These are phyloP conservation scores for Ophiothrix spiculata DNA, from an alignment of 35 echinoderm and acorn worm genomes.

Conservation along the genomic window DNA sequence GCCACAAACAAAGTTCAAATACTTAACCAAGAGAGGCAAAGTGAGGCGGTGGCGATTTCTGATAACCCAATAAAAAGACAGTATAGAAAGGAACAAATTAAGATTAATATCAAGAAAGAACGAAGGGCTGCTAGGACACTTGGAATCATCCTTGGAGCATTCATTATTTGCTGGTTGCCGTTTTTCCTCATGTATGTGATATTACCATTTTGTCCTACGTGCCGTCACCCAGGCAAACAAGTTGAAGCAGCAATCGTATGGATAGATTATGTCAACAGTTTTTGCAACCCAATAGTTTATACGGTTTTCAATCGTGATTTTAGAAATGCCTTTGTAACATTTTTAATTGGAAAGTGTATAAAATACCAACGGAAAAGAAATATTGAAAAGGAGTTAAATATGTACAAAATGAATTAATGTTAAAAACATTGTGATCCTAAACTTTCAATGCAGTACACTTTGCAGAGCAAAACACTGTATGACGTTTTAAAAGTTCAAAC, in stretches of 20 bases:
- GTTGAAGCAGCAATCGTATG: conserved; percentile 52
- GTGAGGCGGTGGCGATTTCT: too few relatives aligned
- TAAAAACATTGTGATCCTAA: too few relatives aligned
- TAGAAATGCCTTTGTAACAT: conserved; percentile 37
- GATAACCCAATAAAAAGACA: background rate
- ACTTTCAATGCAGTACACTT: too few relatives aligned
- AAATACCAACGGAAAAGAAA: background rate
- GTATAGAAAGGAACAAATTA: background rate
- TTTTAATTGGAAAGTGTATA: background rate
- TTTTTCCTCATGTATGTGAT: conserved; percentile 59
- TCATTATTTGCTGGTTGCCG: conserved; percentile 47
- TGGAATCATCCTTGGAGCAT: conserved; percentile 42
- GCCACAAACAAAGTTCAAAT: too few relatives aligned
- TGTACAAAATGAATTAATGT: too few relatives aligned
- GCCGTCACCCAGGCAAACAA: conserved; percentile 9
- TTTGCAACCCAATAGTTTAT: conserved; percentile 59
- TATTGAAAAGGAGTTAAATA: background rate
- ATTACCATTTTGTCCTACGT: conserved; percentile 38
- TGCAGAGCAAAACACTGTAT: too few relatives aligned
- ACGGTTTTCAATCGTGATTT: conserved; percentile 57
- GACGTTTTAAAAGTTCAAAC: too few relatives aligned
- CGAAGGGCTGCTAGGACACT: conserved; percentile 48
- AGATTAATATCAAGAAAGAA: conserved; percentile 16
- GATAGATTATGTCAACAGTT: conserved; percentile 60
- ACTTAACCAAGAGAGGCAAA: background rate